These are phyloP conservation scores for Chrysolina americana DNA, from an alignment of 2,888 invertebrate species.

Conservation along the genomic window DNA sequence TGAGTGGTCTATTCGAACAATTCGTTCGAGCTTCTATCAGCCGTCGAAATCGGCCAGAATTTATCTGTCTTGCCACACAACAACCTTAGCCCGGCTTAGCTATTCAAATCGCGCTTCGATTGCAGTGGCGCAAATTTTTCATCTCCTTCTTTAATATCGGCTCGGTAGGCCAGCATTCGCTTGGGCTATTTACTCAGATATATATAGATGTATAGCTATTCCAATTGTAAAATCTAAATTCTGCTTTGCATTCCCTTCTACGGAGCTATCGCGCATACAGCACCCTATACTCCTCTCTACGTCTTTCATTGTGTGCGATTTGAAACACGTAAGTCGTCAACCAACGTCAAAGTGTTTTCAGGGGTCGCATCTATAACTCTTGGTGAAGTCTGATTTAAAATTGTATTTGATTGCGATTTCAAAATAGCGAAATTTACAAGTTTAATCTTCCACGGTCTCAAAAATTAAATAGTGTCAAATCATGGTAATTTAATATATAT, in stretches of 20 bases:
- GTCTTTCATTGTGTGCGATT: constrained; percentile 21
- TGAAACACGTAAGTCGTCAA: constrained; percentile 18
- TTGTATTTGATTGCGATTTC: too few species aligned
- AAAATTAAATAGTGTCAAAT: too few species aligned
- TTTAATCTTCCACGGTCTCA: too few species aligned
- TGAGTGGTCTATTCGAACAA: constrained; percentile 69
- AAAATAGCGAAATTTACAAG: background rate
- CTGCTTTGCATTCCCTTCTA: constrained; percentile 69
- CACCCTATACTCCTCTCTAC: constrained; percentile 10
- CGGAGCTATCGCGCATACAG: constrained; percentile 41
- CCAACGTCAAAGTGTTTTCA: background rate
- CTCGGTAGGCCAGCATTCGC: constrained; percentile 53
- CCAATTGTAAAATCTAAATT: constrained; percentile 70
- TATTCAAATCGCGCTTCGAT: constrained; percentile 71
- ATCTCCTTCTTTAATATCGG: constrained; percentile 58
- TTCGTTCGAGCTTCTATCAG: constrained; percentile 64
- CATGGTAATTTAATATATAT: too few species aligned
- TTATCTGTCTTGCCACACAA: constrained; percentile 67
- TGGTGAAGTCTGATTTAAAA: background rate
- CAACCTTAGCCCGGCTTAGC: constrained; percentile 70
- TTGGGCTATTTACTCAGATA: constrained; percentile 66
- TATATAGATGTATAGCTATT: constrained; percentile 67
- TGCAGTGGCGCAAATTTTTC: constrained; percentile 67
- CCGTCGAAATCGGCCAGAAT: constrained; percentile 64
- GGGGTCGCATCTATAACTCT: background rate